These are phyloP conservation scores for Leucoraja ocellata DNA, from an alignment of 2,797 vertebrate genomes.

Conservation along the genomic window DNA sequence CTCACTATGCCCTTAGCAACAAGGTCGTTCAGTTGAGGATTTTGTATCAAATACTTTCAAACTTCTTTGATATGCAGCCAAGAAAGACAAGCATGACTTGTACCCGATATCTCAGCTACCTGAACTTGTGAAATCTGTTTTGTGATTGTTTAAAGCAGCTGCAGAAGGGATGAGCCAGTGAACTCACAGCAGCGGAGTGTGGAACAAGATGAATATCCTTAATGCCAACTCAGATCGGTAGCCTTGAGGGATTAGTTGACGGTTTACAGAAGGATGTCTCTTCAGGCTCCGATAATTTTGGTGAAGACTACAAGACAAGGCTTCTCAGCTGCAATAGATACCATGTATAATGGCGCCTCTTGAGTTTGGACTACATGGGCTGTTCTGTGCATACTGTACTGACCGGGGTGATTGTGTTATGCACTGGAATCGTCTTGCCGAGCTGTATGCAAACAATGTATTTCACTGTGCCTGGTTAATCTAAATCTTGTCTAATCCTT, in stretches of 20 bases:
- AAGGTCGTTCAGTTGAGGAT: background rate
- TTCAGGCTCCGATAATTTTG: background rate
- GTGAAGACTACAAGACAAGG: background rate
- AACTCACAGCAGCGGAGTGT: background rate
- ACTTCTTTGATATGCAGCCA: background rate
- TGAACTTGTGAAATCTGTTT: background rate
- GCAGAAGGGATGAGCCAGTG: background rate
- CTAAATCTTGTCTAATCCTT: no score
- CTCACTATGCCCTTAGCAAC: background rate
- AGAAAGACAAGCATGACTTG: background rate
- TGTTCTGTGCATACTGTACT: no score
- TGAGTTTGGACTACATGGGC: no score
- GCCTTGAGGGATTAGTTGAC: background rate
- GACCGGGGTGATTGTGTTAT: no score
- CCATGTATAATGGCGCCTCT: no score
- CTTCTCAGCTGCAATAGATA: background rate
- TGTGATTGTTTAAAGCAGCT: background rate
- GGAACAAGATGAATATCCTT: background rate
- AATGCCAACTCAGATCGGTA: background rate
- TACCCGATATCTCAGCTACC: background rate
- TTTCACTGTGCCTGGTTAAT: no score
- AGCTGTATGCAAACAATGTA: no score
- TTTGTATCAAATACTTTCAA: background rate
- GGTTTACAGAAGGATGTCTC: background rate
- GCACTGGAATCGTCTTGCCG: no score